A percentile compares a stretch with the other conserved stretches of the same genome.
Conservation (phyloP, 2,888 invertebrate species). For the Cerceris ruficornis region DNA sequence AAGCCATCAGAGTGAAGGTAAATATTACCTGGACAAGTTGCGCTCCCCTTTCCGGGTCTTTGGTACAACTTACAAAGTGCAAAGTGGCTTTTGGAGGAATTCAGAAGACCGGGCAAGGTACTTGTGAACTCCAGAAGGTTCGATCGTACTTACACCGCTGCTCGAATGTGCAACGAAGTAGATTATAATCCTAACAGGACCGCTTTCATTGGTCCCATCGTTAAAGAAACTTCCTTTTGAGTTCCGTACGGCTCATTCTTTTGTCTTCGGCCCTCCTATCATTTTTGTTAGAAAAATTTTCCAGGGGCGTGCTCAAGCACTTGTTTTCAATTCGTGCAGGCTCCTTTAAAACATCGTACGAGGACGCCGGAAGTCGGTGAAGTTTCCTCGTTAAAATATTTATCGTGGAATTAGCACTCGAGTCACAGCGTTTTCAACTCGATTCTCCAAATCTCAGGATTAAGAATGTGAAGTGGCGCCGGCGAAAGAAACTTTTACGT, state of each 20-base stretch:
- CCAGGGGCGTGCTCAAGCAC: slow-evolving; percentile 20
- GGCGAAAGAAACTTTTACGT: not conserved
- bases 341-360: slow-evolving; percentile 3
- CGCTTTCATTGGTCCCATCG: slow-evolving; percentile 51
- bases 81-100: slow-evolving; percentile 65
- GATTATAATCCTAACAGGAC: slow-evolving; percentile 66
- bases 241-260: slow-evolving; percentile 9
- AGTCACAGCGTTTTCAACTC: not conserved
- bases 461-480: not conserved
- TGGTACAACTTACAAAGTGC: slow-evolving; percentile 62
- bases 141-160: slow-evolving; percentile 52
- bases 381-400: slow-evolving; percentile 33
- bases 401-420: not conserved
- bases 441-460: not conserved
- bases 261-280: not conserved
- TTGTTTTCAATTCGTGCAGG: slow-evolving; percentile 14
- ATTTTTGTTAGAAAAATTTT: slow-evolving; percentile 25
- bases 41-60: slow-evolving; percentile 4
- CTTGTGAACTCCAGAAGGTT: slow-evolving; percentile 53
- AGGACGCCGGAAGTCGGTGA: not conserved
- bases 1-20: slow-evolving; percentile 24
- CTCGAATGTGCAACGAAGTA: slow-evolving; percentile 63
- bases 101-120: slow-evolving; percentile 55
- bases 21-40: slow-evolving; percentile 25
- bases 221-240: slow-evolving; percentile 64